Evolutionary conservation across 53 echinoderm and acorn worm species (phyloP).

Genomic region (Paracentrotus lividus): DNA sequence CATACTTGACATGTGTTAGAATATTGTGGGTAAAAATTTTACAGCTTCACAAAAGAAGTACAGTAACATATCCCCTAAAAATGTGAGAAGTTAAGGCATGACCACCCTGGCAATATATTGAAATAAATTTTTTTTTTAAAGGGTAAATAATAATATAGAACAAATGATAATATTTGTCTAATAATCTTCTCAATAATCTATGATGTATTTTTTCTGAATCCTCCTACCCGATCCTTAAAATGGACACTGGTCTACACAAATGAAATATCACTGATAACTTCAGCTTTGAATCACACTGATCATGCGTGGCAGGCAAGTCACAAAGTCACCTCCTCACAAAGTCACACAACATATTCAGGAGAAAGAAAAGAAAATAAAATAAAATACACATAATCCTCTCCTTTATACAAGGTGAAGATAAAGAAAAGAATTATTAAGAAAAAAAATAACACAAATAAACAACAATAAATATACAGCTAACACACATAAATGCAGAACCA

Average conservation of each 20-base stretch:
- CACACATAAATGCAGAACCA: conserved; percentile 49
- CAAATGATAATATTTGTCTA: not conserved
- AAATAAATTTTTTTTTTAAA: not conserved
- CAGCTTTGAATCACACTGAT: conserved; percentile 45
- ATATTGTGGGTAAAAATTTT: too few relatives aligned
- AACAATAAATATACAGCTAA: conserved; percentile 39
- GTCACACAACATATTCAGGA: not conserved
- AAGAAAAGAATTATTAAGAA: not conserved
- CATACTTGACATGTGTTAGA: too few relatives aligned
- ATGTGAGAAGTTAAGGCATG: not conserved
- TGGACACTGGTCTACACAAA: conserved; percentile 32
- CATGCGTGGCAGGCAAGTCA: conserved; percentile 46
- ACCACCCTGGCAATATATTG: not conserved
- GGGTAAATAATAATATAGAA: not conserved
- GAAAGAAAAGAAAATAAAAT: conserved; percentile 1
- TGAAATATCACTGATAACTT: conserved; percentile 44
- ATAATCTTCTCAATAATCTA: not conserved
- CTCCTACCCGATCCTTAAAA: not conserved
- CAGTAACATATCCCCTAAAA: not conserved
- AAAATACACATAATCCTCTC: conserved; percentile 34
- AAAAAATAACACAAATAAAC: conserved; percentile 43
- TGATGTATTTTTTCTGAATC: not conserved
- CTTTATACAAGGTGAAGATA: not conserved
- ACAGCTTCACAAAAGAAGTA: too few relatives aligned
- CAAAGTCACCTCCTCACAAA: conserved; percentile 39